These are phyloP conservation scores for Scotopteryx bipunctaria DNA, from an alignment of 2,888 invertebrate species.

Conservation along the genomic window DNA sequence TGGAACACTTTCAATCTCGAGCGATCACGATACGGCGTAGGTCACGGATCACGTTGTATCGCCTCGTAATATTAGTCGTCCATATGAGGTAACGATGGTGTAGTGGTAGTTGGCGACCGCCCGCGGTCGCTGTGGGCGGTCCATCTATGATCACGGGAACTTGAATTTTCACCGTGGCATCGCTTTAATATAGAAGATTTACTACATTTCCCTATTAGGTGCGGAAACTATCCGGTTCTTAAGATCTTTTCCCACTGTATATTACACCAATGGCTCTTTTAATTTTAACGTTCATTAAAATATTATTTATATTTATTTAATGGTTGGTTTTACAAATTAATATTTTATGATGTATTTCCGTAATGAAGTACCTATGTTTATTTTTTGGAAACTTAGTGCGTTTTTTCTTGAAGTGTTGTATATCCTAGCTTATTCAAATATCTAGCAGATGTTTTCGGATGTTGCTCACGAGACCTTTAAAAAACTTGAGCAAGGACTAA, in stretches of 20 bases:
- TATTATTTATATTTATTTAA: neutral
- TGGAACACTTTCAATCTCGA: conserved; percentile 47
- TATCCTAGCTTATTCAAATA: no score
- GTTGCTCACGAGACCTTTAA: no score
- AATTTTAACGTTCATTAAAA: conserved; percentile 14
- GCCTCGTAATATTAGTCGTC: conserved; percentile 39
- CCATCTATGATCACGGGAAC: conserved; percentile 33
- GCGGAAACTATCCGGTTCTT: conserved; percentile 15
- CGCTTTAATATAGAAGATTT: conserved; percentile 27
- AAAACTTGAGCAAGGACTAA: conserved; percentile 40
- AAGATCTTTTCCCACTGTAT: conserved; percentile 3
- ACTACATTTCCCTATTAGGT: conserved; percentile 11
- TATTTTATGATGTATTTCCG: conserved; percentile 3
- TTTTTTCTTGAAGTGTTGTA: no score
- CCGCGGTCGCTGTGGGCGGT: conserved; percentile 34
- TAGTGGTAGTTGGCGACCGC: conserved; percentile 24
- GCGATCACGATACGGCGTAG: conserved; percentile 45
- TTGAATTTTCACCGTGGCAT: conserved; percentile 39
- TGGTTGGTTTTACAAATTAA: conserved; percentile 8
- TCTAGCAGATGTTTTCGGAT: no score
- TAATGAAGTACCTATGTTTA: neutral
- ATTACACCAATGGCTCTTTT: conserved; percentile 8
- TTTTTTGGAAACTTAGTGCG: conserved; percentile 2
- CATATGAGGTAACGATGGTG: conserved; percentile 44
- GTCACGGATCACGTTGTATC: conserved; percentile 38